A percentile compares a stretch with the other conserved stretches of the same genome.
phyloP scores from a whole-genome alignment of 1,140 invertebrate genomes.

The Portunus trituberculatus region DNA sequence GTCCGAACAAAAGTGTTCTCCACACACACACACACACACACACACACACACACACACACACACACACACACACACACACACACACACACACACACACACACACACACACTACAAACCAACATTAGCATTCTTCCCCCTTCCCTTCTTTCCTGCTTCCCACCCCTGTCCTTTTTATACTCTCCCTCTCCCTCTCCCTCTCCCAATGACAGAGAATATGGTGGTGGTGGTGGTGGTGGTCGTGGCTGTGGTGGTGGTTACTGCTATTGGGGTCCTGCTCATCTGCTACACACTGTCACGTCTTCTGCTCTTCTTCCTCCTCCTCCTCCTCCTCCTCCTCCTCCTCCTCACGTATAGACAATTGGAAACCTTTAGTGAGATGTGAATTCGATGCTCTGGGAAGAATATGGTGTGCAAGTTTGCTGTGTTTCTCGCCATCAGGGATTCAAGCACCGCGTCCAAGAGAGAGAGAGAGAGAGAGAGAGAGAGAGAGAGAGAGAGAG shows the following conservation, averaged over 20 bases:
- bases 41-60: not conserved
- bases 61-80: not conserved
- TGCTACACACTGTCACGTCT: not conserved
- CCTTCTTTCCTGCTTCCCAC: not conserved
- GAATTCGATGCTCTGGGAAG: not conserved
- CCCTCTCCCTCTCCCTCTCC: not conserved
- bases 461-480: not conserved
- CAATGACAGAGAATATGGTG: not conserved
- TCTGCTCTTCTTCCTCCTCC: not conserved
- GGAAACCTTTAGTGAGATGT: not conserved
- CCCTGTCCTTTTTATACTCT: not conserved
- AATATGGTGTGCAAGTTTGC: too few relatives aligned
- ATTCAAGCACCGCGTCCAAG: too few relatives aligned
- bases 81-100: not conserved
- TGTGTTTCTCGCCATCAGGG: too few relatives aligned
- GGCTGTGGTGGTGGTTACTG: not conserved
- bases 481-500: not conserved
- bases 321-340: conserved; percentile 27
- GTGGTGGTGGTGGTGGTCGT: not conserved
- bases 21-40: too few relatives aligned
- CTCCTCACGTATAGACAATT: not conserved
- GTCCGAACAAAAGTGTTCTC: not conserved
- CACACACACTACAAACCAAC: not conserved
- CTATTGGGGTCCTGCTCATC: too few relatives aligned
- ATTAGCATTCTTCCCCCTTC: not conserved